A percentile compares a stretch with the other conserved stretches of the same genome.
phyloP scores from a whole-genome alignment of 2,113 vertebrate genomes.

The Phrynosoma blainvillii region DNA sequence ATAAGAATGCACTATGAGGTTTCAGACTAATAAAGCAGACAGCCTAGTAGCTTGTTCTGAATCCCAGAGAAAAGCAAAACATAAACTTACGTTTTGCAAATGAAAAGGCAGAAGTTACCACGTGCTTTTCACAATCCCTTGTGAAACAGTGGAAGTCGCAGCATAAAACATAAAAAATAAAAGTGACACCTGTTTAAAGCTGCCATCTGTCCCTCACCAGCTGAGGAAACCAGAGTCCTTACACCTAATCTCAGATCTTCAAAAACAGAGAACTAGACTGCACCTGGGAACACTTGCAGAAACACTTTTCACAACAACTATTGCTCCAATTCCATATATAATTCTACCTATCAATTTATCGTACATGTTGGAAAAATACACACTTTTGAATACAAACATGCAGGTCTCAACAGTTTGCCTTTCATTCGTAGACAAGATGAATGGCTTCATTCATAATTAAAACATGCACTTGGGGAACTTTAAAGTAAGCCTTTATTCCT shows the following conservation, averaged over 20 bases:
- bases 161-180: constrained; percentile 73
- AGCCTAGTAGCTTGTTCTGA: constrained; percentile 40
- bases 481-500: not conserved
- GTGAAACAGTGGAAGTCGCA: constrained; percentile 75
- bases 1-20: not conserved
- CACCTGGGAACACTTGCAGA: constrained; percentile 61
- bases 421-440: constrained; percentile 42
- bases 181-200: constrained; percentile 82
- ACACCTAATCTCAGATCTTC: constrained; percentile 59
- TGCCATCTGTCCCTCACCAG: constrained; percentile 78
- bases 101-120: constrained; percentile 69
- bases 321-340: constrained; percentile 37
- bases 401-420: constrained; percentile 52
- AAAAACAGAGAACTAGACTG: constrained; percentile 60
- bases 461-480: constrained; percentile 26
- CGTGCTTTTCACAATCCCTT: constrained; percentile 75
- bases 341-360: constrained; percentile 26
- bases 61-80: constrained; percentile 65
- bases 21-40: constrained; percentile 37
- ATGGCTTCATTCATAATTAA: constrained; percentile 27
- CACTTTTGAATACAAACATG: constrained; percentile 16
- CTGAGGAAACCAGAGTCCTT: constrained; percentile 51
- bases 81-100: constrained; percentile 60
- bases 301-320: constrained; percentile 17
- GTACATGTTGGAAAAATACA: constrained; percentile 29